Evolutionary conservation across 92 coral and sea anemone genomes (phyloP).

Genomic region (Plumapathes pennacea): DNA sequence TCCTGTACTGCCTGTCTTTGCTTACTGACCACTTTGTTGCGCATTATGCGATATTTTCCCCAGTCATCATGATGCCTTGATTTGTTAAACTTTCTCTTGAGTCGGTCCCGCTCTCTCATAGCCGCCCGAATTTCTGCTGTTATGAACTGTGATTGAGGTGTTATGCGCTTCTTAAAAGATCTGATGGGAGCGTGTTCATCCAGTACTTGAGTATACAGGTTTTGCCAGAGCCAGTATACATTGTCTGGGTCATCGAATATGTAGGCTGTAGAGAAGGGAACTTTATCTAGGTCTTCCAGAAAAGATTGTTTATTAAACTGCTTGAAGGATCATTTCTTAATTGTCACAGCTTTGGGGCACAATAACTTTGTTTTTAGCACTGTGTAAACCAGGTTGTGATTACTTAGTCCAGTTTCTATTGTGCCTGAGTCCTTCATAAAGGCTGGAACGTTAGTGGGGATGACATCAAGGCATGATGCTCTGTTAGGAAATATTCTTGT

Average conservation of each 20-base stretch:
- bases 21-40: slow-evolving; percentile 57
- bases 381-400: slow-evolving; percentile 47
- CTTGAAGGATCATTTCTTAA: slow-evolving; percentile 33
- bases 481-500: slow-evolving; percentile 22
- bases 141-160: slow-evolving; percentile 9
- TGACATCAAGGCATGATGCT: slow-evolving; percentile 51
- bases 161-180: slow-evolving; percentile 18
- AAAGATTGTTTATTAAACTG: slow-evolving; percentile 25
- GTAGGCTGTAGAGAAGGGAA: slow-evolving; percentile 50
- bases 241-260: slow-evolving; percentile 52
- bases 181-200: slow-evolving; percentile 42
- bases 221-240: slow-evolving; percentile 54
- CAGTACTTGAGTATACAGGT: slow-evolving; percentile 28
- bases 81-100: slow-evolving; percentile 41
- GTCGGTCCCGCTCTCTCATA: slow-evolving; percentile 44
- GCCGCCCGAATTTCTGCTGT: slow-evolving; percentile 43
- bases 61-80: slow-evolving; percentile 48
- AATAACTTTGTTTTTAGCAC: slow-evolving; percentile 51
- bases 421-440: slow-evolving; percentile 26
- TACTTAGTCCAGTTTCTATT: slow-evolving; percentile 40
- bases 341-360: slow-evolving; percentile 33
- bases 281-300: slow-evolving; percentile 21
- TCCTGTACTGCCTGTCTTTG: slow-evolving; percentile 48
- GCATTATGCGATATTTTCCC: slow-evolving; percentile 42
- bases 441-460: slow-evolving; percentile 54